Evolutionary conservation across 1,140 invertebrate genomes (phyloP).

Genomic region (Sinella curviseta): DNA sequence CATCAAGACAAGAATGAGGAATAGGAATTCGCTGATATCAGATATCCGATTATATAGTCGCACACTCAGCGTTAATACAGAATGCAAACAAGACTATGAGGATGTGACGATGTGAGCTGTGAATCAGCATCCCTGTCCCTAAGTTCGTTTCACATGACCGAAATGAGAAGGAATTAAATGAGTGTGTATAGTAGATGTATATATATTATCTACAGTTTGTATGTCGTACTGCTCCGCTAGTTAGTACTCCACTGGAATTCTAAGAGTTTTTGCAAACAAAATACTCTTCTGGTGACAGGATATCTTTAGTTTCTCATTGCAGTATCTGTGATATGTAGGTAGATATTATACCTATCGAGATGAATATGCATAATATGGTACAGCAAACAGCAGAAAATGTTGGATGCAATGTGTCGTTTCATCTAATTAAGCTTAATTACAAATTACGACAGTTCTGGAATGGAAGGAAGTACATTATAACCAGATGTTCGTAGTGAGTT

Average conservation of each 20-base stretch:
- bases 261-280: no score
- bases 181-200: background rate
- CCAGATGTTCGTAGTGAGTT: background rate
- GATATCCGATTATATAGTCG: constrained; percentile 7
- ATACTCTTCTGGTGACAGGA: no score
- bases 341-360: no score
- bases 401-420: constrained; percentile 10
- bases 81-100: constrained; percentile 22
- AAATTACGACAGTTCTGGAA: background rate
- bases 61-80: constrained; percentile 15
- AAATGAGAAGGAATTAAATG: background rate
- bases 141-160: background rate
- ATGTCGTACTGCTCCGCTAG: background rate
- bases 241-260: no score
- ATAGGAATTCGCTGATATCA: constrained; percentile 9
- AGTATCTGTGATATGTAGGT: no score
- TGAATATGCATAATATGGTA: no score
- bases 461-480: background rate
- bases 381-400: background rate
- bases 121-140: constrained; percentile 14
- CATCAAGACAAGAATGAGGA: background rate
- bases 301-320: no score
- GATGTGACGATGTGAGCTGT: background rate
- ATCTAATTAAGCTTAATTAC: constrained; percentile 25
- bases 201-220: background rate